Evolutionary conservation across 1,140 invertebrate genomes (phyloP), one percentile per base, ranked within the genome.

Genomic region (Lycorma delicatula): DNA sequence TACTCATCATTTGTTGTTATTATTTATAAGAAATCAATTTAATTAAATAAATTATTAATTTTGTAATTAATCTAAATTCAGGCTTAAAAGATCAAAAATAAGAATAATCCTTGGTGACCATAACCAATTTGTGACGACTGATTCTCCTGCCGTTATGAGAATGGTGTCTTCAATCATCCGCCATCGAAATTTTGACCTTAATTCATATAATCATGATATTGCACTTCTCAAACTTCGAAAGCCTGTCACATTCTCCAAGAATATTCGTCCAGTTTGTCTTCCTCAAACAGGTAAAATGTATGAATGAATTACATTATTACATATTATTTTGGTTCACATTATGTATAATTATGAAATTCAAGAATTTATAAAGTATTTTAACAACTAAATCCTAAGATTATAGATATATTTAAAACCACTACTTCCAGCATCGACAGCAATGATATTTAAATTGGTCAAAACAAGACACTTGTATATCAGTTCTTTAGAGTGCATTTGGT

Each of bases 191-290:
- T 93, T 91, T 67, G 86, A 91, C 68, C 78, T 83, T 4, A 85
- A 87, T 63, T 86, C 86, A 0, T 91, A 89, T 67, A 90, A 92
- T 70, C 89, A 92, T 66, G 90, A 93, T 67, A 87, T 93, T 48
- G 89, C 89, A 0, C 70, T 93, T 23, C 71, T 93, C 3, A 84
- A 81, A 66, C 70, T 93, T 31, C 70, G 87, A 16, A 86, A 87
- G 67, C 81, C 86, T 0, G 86, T 92, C 1, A 74, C 74, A 25
- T 91, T 89, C 67, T 82, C 82, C 0, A 89, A 88, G 72, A 85
- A 81, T 50, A 82, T 93, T 59, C 81, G 81, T 59, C 89, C 90
- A 0, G 80, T 91, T 11, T 92, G 90, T 70, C 74, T 93, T 31
- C 87, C 88, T 1, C 70, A 75, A 56, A 61, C 74, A 63, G 77